Conservation (phyloP, 2,888 invertebrate genomes). For the Hoplodrina ambigua region DNA sequence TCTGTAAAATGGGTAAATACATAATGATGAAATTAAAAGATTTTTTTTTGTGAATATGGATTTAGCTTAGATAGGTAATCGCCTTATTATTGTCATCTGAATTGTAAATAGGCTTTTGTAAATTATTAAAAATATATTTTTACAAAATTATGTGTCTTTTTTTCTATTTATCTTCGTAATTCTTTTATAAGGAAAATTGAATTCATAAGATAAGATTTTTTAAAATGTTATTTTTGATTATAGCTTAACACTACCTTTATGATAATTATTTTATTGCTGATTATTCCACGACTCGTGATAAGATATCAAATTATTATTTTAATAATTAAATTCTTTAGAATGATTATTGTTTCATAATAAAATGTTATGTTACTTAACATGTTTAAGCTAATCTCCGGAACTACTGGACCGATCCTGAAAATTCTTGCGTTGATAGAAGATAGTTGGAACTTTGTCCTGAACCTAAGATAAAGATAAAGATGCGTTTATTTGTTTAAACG, state of each 20-base stretch:
- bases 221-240: slow-evolving; percentile 4
- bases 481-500: no score
- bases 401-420: no score
- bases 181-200: background rate
- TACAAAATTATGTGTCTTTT: slow-evolving; percentile 14
- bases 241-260: background rate
- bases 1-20: slow-evolving; percentile 17
- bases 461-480: no score
- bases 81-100: slow-evolving; percentile 57
- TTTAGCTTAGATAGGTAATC: slow-evolving; percentile 44
- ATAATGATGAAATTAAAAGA: slow-evolving; percentile 12
- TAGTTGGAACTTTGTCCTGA: no score
- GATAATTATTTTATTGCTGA: slow-evolving; percentile 19
- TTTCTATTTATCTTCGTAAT: background rate
- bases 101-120: slow-evolving; percentile 68
- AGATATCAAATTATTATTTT: slow-evolving; percentile 13
- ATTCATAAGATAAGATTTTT: background rate
- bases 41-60: slow-evolving; percentile 38
- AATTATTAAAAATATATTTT: slow-evolving; percentile 65
- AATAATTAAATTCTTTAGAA: background rate
- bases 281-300: slow-evolving; percentile 10
- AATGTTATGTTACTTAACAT: no score
- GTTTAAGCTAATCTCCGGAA: no score
- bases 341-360: no score
- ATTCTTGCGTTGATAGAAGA: no score